Evolutionary conservation across 2,113 vertebrate genomes (phyloP).

Genomic region (Percina caprodes): DNA sequence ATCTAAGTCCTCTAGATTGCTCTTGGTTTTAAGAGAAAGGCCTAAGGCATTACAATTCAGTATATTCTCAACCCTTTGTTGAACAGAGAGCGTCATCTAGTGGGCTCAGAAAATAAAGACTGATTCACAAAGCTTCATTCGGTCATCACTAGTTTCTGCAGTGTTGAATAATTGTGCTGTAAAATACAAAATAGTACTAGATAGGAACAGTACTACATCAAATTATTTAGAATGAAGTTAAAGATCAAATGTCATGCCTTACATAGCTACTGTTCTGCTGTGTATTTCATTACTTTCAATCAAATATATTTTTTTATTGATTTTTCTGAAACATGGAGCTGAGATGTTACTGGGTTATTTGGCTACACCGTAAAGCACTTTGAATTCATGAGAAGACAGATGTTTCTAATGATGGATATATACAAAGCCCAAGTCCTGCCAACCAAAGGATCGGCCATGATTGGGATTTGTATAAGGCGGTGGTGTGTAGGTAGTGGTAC

Average conservation of each 20-base stretch:
- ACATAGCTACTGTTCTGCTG: not conserved
- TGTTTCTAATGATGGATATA: not conserved
- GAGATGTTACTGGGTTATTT: not conserved
- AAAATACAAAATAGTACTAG: not conserved
- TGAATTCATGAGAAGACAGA: not conserved
- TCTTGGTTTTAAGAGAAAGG: too few relatives aligned
- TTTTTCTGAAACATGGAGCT: not conserved
- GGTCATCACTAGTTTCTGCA: too few relatives aligned
- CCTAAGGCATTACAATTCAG: too few relatives aligned
- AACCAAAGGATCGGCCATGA: not conserved
- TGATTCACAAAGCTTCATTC: too few relatives aligned
- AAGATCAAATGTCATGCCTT: not conserved
- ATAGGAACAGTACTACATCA: not conserved
- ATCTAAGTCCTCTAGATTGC: too few relatives aligned
- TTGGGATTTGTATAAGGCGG: not conserved
- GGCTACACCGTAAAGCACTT: too few relatives aligned
- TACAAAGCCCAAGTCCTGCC: not conserved
- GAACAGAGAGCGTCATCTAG: too few relatives aligned
- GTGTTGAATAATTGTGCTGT: too few relatives aligned
- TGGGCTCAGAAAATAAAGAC: too few relatives aligned
- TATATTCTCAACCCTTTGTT: too few relatives aligned
- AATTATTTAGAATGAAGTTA: not conserved
- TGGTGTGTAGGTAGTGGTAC: too few relatives aligned
- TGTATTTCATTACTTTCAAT: not conserved
- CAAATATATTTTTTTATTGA: not conserved